Conservation (phyloP, 2,113 vertebrate species). For the Pitta sordida region DNA sequence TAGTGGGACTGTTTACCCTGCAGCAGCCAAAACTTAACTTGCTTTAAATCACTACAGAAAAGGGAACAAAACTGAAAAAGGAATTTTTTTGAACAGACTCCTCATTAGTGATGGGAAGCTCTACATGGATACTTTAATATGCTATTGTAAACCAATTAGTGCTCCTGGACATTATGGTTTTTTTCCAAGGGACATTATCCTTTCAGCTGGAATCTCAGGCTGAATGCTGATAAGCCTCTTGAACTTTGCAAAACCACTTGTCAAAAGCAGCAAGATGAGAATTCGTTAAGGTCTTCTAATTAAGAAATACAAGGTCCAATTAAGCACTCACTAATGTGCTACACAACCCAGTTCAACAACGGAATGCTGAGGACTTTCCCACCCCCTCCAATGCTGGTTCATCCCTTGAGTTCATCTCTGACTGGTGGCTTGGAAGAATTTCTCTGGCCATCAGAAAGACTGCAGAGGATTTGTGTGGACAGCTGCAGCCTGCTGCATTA, state of each 20-base stretch:
- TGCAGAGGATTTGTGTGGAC: neutral
- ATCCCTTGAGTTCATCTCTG: neutral
- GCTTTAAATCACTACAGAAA: neutral
- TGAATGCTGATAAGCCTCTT: constrained; percentile 32
- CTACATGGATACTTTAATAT: neutral
- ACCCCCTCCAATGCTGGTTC: neutral
- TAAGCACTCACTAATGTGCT: neutral
- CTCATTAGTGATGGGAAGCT: neutral
- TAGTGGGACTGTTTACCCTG: neutral
- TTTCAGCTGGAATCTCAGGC: neutral
- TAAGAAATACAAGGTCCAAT: constrained; percentile 11
- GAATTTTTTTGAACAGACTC: neutral
- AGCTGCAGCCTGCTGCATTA: neutral
- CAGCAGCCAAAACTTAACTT: neutral
- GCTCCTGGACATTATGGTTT: neutral
- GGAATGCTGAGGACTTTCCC: neutral
- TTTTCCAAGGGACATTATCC: neutral
- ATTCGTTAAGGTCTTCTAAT: neutral
- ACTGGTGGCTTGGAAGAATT: neutral
- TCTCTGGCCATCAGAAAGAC: neutral
- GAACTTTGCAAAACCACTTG: constrained; percentile 35
- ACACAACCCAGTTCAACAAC: neutral
- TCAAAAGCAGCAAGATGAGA: neutral
- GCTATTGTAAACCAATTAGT: neutral
- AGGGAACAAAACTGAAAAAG: neutral